These are phyloP conservation scores for Prorops nasuta DNA, from an alignment of 1,140 invertebrate species.

Conservation along the genomic window DNA sequence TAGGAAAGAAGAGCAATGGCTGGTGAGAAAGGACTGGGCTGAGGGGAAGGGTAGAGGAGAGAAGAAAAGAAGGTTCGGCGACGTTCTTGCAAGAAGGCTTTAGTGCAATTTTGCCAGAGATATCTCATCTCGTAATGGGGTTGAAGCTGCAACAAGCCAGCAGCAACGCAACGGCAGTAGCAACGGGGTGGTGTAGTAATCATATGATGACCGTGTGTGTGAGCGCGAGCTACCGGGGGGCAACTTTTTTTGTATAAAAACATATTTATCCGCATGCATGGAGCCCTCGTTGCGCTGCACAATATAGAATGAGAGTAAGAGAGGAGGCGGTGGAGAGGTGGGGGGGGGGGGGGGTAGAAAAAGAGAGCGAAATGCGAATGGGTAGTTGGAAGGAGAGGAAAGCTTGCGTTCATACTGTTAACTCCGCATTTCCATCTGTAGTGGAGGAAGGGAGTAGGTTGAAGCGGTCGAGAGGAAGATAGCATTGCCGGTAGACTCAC, in stretches of 20 bases:
- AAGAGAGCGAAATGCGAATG: too few species aligned
- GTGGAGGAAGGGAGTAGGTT: background rate
- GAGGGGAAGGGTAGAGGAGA: too few species aligned
- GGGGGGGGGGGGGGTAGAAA: background rate
- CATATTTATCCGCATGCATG: constrained; percentile 38
- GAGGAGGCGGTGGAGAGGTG: background rate
- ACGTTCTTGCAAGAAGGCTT: constrained; percentile 32
- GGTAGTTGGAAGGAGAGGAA: constrained; percentile 20
- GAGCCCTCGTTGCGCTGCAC: constrained; percentile 32
- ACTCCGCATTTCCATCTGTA: constrained; percentile 23
- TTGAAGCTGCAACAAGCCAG: constrained; percentile 22
- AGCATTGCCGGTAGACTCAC: background rate
- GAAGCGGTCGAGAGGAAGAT: constrained; percentile 10
- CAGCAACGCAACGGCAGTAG: too few species aligned
- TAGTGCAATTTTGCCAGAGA: constrained; percentile 35
- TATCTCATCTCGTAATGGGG: constrained; percentile 39
- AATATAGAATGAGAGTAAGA: constrained; percentile 21
- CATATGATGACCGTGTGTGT: constrained; percentile 38
- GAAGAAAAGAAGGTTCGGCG: constrained; percentile 2
- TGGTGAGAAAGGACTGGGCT: too few species aligned
- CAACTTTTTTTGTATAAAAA: constrained; percentile 39
- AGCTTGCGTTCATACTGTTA: constrained; percentile 27
- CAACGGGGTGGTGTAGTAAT: constrained; percentile 29
- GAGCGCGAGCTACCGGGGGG: constrained; percentile 21
- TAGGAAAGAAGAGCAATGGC: constrained; percentile 9